Base-by-base conservation (phyloP, 2,797 vertebrate species). In the Choloepus didactylus region DNA sequence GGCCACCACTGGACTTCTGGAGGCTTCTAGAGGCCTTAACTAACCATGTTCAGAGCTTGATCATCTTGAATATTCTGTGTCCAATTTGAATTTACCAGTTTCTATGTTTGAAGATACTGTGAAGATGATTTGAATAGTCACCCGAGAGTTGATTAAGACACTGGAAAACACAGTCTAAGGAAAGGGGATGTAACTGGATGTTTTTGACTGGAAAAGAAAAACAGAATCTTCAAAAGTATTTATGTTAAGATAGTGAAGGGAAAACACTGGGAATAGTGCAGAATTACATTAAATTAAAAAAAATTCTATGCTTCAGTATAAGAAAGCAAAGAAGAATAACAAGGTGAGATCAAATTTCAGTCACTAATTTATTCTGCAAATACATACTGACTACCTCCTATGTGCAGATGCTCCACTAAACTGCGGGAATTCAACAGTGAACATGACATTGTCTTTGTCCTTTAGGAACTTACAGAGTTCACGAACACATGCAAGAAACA, bases 341-440 rank as follows among this genome's bases (percentile, higher is more conserved):
- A 80, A 66, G 75, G 41, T 91, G 44, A 82, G 21, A 62, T 6
- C 5, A 84, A 69, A 75, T 60, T 90, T 77, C 31, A 67, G 72
- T 49, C 41, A 96, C 80, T 86, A 83, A 69, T 92, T 56, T 29
- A 91, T 35, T 60, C n/a, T 88, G 27, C 19, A 83, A 75, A 72
- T 35, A 35, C 76, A 35, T 75, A 64, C 1, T 67, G 72, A 84
- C 23, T 46, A 66, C 14, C 9, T 93, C 64, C 73, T 19, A 25
- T 18, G 35, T 44, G 31, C 9, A 69, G 35, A 25, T 79, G 9
- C 27, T 85, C 44, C 83, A 70, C 21, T 51, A 86, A 86, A 54
- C 11, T 44, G 18, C 3, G 11, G 19, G 9, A 19, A 38, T 35
- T 69, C 9, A 66, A 8, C 44, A 66, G 56, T 66, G 38, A 92